phyloP scores from a whole-genome alignment of 2,888 invertebrate species.

The Gerris lacustris region DNA sequence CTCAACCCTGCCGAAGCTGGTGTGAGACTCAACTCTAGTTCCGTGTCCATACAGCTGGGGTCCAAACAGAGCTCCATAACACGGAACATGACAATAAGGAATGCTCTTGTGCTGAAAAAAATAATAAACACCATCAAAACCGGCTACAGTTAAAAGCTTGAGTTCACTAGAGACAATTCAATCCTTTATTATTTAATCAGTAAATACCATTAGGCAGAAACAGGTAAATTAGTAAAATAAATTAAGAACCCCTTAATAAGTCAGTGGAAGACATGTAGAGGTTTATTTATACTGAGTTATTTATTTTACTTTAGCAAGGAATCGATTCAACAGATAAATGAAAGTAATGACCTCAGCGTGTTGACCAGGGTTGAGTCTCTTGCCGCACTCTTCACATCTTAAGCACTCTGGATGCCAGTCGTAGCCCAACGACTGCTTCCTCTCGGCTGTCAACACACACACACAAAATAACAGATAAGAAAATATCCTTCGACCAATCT shows the following conservation, averaged over 20 bases:
- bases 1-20: conserved; percentile 54
- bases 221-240: no score
- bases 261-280: no score
- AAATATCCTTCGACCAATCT: neutral
- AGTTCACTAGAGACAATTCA: no score
- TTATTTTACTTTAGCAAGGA: no score
- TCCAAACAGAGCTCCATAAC: conserved; percentile 72
- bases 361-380: conserved; percentile 66
- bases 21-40: conserved; percentile 66
- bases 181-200: no score
- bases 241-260: no score
- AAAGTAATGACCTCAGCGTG: conserved; percentile 54
- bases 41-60: conserved; percentile 67
- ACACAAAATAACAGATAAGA: conserved; percentile 1
- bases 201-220: no score
- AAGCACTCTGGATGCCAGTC: conserved; percentile 79
- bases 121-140: neutral
- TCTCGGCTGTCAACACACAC: conserved; percentile 52
- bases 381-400: conserved; percentile 69
- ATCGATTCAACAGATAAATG: no score
- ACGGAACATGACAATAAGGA: conserved; percentile 74
- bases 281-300: no score
- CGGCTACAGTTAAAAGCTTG: no score
- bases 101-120: conserved; percentile 56
- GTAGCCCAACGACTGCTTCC: conserved; percentile 72